A percentile compares a stretch with the other conserved stretches of the same genome.
phyloP scores from a whole-genome alignment of 2,113 vertebrate genomes.

The Tympanuchus pallidicinctus region DNA sequence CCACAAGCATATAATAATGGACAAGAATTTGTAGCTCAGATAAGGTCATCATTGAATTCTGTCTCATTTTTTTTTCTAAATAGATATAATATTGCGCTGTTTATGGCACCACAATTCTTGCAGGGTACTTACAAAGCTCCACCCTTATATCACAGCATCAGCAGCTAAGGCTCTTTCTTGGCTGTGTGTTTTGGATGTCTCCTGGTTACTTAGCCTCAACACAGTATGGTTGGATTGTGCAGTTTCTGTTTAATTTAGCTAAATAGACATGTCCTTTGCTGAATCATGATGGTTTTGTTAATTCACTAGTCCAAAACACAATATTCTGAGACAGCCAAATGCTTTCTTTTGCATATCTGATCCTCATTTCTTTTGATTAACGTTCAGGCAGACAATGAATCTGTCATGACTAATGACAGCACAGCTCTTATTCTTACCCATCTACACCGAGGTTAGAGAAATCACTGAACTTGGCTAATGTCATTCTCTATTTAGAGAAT shows the following conservation, averaged over 20 bases:
- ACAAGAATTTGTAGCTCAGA: slow-evolving; percentile 59
- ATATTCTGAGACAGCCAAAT: background rate
- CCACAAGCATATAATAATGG: slow-evolving; percentile 51
- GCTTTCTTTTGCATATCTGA: background rate
- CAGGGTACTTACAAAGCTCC: slow-evolving; percentile 24
- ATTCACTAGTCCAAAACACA: background rate
- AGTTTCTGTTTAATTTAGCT: slow-evolving; percentile 34
- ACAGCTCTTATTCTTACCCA: background rate
- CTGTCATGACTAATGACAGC: slow-evolving; percentile 40
- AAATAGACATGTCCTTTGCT: slow-evolving; percentile 31
- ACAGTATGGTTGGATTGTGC: background rate
- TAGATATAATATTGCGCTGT: slow-evolving; percentile 12
- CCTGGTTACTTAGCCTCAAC: slow-evolving; percentile 11
- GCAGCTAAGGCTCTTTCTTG: background rate
- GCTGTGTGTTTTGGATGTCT: slow-evolving; percentile 7
- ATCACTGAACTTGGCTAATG: slow-evolving; percentile 52
- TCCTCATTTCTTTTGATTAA: slow-evolving; percentile 39
- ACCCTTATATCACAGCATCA: background rate
- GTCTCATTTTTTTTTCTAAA: slow-evolving; percentile 46
- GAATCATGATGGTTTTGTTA: slow-evolving; percentile 6
- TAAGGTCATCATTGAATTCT: slow-evolving; percentile 56
- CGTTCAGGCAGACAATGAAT: background rate
- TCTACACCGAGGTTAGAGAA: slow-evolving; percentile 33
- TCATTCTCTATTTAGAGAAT: slow-evolving; percentile 49
- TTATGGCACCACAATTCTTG: slow-evolving; percentile 39